phyloP scores from a whole-genome alignment of 2,113 vertebrate species.

The Dascyllus trimaculatus region DNA sequence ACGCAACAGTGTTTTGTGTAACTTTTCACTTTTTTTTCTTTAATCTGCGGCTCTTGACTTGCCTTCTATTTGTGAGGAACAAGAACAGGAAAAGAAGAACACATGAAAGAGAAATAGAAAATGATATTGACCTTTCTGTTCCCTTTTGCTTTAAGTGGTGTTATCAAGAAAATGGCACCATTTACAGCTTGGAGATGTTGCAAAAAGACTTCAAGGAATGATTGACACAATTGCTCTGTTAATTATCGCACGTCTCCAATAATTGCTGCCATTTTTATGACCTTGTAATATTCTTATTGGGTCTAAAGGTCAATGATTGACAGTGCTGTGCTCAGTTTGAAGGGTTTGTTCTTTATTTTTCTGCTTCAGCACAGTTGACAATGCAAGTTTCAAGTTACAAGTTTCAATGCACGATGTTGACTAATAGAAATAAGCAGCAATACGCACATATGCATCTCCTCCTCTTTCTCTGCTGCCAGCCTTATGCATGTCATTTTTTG shows the following conservation, averaged over 20 bases:
- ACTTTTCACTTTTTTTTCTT: slow-evolving; percentile 1
- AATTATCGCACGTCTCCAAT: slow-evolving; percentile 47
- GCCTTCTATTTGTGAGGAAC: not conserved
- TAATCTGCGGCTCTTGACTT: not conserved
- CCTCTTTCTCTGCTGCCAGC: not conserved
- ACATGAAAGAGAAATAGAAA: slow-evolving; percentile 33
- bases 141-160: slow-evolving; percentile 46
- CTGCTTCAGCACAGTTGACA: slow-evolving; percentile 1
- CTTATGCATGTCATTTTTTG: not conserved
- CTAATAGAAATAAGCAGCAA: not conserved
- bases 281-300: slow-evolving; percentile 16
- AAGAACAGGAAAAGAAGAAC: slow-evolving; percentile 12
- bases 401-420: not conserved
- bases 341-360: slow-evolving; percentile 15
- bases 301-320: slow-evolving; percentile 47
- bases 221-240: slow-evolving; percentile 48
- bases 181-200: slow-evolving; percentile 48
- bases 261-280: slow-evolving; percentile 47
- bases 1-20: not conserved
- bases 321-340: slow-evolving; percentile 19
- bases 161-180: slow-evolving; percentile 61
- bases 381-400: too few relatives aligned
- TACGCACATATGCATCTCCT: not conserved
- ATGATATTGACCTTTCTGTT: slow-evolving; percentile 60
- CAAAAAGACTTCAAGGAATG: slow-evolving; percentile 33